Percentiles rank a stretch among this genome's conserved stretches.
Conservation (phyloP, 1,140 invertebrate genomes). For the Bombyx mandarina region DNA sequence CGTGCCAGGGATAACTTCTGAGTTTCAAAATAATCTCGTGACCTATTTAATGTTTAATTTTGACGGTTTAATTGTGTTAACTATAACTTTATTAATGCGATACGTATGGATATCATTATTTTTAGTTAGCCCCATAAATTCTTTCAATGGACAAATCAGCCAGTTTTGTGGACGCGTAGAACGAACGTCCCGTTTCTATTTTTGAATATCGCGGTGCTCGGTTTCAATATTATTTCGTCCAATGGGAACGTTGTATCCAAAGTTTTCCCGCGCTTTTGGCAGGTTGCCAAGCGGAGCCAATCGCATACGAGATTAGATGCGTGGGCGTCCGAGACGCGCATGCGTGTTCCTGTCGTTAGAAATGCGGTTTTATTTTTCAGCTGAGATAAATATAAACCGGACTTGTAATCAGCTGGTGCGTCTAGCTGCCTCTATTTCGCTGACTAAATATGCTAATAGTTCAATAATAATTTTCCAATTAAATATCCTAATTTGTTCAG, state of each 20-base stretch:
- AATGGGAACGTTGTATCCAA: constrained; percentile 37
- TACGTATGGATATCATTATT: too few species aligned
- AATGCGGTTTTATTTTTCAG: constrained; percentile 22
- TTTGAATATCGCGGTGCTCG: constrained; percentile 69
- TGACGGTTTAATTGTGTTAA: too few species aligned
- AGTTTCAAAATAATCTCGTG: too few species aligned
- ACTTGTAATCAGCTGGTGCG: constrained; percentile 17
- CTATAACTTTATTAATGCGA: too few species aligned
- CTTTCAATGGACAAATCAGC: constrained; percentile 10
- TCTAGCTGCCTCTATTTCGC: background rate
- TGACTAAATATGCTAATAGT: background rate
- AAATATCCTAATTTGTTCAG: background rate
- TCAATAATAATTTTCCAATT: background rate
- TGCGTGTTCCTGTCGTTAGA: constrained; percentile 19
- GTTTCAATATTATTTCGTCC: constrained; percentile 48
- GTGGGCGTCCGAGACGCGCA: constrained; percentile 38
- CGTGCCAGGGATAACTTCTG: too few species aligned
- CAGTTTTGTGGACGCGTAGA: constrained; percentile 37
- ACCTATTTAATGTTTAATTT: too few species aligned
- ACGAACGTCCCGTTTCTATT: constrained; percentile 45
- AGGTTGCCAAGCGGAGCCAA: constrained; percentile 46
- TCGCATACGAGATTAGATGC: constrained; percentile 37
- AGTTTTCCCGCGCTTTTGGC: constrained; percentile 63
- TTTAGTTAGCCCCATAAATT: too few species aligned
- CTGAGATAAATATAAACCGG: constrained; percentile 23